Percentiles rank a stretch among this genome's conserved stretches.
phyloP scores from a whole-genome alignment of 1,140 invertebrate genomes.

The Kradibia gibbosae region DNA sequence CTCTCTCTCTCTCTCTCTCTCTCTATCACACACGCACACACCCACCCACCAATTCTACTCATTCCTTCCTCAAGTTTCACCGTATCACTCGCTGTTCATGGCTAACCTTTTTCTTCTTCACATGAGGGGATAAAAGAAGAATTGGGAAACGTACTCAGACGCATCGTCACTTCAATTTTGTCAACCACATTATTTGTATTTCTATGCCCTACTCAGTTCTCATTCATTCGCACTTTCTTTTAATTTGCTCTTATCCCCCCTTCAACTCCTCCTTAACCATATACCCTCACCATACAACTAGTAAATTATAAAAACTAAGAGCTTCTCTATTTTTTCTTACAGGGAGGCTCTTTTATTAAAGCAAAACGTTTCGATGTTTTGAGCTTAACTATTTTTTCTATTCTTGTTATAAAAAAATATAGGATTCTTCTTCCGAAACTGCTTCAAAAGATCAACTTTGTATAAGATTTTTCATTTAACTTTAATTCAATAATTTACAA shows the following conservation, averaged over 20 bases:
- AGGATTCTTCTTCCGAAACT: background rate
- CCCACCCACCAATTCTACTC: background rate
- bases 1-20: background rate
- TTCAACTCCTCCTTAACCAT: background rate
- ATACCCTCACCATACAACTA: too few species aligned
- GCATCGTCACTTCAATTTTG: conserved; percentile 28
- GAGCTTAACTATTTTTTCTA: conserved; percentile 22
- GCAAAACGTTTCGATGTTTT: background rate
- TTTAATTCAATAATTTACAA: background rate
- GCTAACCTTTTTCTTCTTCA: background rate
- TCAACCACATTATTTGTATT: conserved; percentile 23
- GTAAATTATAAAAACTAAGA: conserved; percentile 33
- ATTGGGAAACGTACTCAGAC: conserved; percentile 7
- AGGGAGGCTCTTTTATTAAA: background rate
- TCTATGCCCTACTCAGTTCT: conserved; percentile 15
- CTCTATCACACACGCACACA: background rate
- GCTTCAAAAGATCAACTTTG: background rate
- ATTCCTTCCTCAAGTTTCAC: background rate
- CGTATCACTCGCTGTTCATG: background rate
- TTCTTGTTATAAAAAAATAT: background rate
- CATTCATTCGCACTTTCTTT: background rate
- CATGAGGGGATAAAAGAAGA: conserved; percentile 18
- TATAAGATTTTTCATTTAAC: background rate
- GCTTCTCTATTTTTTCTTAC: conserved; percentile 31
- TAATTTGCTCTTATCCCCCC: too few species aligned